phyloP scores from a whole-genome alignment of 2,113 vertebrate species.

The Mormyrus iriodes region DNA sequence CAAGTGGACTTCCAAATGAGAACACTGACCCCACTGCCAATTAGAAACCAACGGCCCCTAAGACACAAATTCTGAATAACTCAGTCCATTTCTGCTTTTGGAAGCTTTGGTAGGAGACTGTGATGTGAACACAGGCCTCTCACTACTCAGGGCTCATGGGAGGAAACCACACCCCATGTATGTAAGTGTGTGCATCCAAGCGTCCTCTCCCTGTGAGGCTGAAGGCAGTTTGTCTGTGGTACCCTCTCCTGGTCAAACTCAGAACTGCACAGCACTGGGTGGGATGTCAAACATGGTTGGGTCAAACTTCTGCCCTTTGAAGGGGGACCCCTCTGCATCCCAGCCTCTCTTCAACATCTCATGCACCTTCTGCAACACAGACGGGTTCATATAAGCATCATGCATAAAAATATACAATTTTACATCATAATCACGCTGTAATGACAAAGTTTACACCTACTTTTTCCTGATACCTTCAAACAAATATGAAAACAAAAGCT shows the following conservation, averaged over 20 bases:
- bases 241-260: constrained; percentile 37
- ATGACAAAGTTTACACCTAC: background rate
- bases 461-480: background rate
- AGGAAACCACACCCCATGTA: background rate
- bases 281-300: constrained; percentile 95
- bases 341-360: constrained; percentile 98
- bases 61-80: background rate
- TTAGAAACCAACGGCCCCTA: background rate
- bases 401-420: background rate
- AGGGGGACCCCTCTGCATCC: constrained; percentile 92
- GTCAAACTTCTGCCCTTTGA: constrained; percentile 89
- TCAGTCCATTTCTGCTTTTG: background rate
- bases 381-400: background rate
- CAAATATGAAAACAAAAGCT: background rate
- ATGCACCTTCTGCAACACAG: constrained; percentile 79
- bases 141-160: background rate
- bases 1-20: background rate
- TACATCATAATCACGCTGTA: background rate
- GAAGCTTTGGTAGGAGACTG: background rate
- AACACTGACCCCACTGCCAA: background rate
- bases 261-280: constrained; percentile 88
- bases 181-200: background rate
- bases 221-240: background rate
- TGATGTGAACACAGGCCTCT: background rate
- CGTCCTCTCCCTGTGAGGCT: background rate